These are phyloP conservation scores for Leucozona laternaria DNA, from an alignment of 2,888 invertebrate species.

Conservation along the genomic window DNA sequence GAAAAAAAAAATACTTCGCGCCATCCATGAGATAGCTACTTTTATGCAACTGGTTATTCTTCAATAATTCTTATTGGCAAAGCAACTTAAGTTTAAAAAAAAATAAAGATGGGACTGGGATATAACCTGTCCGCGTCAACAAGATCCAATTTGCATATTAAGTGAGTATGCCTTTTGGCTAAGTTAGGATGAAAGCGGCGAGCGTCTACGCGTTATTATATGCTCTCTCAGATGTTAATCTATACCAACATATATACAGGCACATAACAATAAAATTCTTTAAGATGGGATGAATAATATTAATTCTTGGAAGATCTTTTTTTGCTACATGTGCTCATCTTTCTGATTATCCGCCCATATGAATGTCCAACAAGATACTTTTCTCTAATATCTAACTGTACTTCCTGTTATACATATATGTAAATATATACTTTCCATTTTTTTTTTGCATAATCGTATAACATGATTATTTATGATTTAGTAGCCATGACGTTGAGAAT, in stretches of 20 bases:
- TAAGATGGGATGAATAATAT: conserved; percentile 28
- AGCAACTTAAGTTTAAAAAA: background rate
- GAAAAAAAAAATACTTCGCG: background rate
- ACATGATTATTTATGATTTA: conserved; percentile 30
- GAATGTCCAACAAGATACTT: conserved; percentile 5
- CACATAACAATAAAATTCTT: background rate
- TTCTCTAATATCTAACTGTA: background rate
- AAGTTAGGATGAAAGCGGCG: conserved; percentile 1
- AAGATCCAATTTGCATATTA: conserved; percentile 67
- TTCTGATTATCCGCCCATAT: background rate
- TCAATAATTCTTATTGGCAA: background rate
- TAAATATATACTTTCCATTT: conserved; percentile 10
- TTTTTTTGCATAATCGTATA: background rate
- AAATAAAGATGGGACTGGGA: background rate
- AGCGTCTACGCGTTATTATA: conserved; percentile 1
- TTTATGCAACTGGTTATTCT: background rate
- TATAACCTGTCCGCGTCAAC: conserved; percentile 55
- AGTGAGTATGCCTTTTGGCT: conserved; percentile 45
- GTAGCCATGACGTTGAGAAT: conserved; percentile 24
- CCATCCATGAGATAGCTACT: background rate
- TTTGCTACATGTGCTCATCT: background rate
- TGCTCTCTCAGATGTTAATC: background rate
- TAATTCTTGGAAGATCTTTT: conserved; percentile 11
- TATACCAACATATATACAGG: background rate
- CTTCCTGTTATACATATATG: too few species aligned